Evolutionary conservation across 2,888 invertebrate species (phyloP), one percentile per base, ranked within the genome.

Genomic region (Philereme vetulata): DNA sequence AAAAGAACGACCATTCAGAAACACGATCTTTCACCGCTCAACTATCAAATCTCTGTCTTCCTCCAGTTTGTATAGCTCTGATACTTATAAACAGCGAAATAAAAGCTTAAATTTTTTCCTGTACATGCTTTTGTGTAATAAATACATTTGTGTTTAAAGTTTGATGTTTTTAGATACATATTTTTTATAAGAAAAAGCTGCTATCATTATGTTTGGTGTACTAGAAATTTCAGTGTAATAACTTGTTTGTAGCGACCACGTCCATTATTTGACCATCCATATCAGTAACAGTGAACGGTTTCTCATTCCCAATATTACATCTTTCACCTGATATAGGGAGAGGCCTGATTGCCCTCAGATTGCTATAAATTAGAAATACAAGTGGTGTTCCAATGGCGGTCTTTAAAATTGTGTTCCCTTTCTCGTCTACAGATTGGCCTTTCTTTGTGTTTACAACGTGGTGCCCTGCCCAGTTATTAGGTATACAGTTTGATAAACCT

Each of bases 381-480:
- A 87, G 84, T 81, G 82, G 82, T 82, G 83, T 81, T 85, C 80
- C 85, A 81, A 87, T 82, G 81, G 85, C 77, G 76, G 82, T 86
- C 85, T 90, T 87, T 90, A 87, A 87, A 88, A 86, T 85, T 83
- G 85, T 87, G 82, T 85, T 88, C 85, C 90, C 90, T 90, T 92
- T 92, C 90, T 85, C 84, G 82, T 88, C 80, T 80, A 85, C 77
- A 86, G 86, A 90, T 86, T 86, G 86, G 85, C 84, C 86, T 90
- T 90, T 90, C 90, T 90, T 90, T 90, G 86, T 75, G 78, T 77
- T 78, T 77, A 76, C 71, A 76, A 76, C 72, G 71, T 66, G 66
- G 69, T 62, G 77, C 78, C 78, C 80, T 78, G 77, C 80, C 79
- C 77, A 68, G 65, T 72, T 74, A 78, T 82, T 81, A 80, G 73